phyloP scores from a whole-genome alignment of 1,140 invertebrate genomes.

The Pseudomyrmex pallidus region DNA sequence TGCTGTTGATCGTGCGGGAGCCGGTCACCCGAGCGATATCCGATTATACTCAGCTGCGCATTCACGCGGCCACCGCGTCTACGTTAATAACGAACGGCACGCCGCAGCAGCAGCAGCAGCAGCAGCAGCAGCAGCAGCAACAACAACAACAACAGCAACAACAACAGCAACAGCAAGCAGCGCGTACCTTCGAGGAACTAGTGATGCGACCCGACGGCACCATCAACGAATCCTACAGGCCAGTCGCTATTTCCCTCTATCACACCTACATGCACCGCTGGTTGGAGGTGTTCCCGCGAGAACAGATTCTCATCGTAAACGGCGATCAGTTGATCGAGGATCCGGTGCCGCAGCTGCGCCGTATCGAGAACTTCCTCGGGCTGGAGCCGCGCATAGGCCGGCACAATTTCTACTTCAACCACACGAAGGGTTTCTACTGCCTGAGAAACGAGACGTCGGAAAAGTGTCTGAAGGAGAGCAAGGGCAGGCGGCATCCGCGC shows the following conservation, averaged over 20 bases:
- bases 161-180: constrained; percentile 61
- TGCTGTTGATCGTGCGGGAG: constrained; percentile 97
- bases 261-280: constrained; percentile 93
- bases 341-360: constrained; percentile 94
- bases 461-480: constrained; percentile 97
- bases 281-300: constrained; percentile 94
- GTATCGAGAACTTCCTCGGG: constrained; percentile 95
- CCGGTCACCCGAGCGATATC: constrained; percentile 98
- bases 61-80: constrained; percentile 89
- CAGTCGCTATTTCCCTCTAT: constrained; percentile 93
- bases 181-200: constrained; percentile 92
- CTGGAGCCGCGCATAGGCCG: constrained; percentile 91
- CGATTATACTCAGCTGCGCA: constrained; percentile 96
- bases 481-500: constrained; percentile 96
- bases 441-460: constrained; percentile 93
- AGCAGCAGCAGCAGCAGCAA: constrained; percentile 52
- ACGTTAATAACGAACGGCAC: constrained; percentile 69
- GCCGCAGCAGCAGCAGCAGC: constrained; percentile 53
- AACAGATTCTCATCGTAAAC: constrained; percentile 97
- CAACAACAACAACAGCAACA: constrained; percentile 74
- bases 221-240: constrained; percentile 93
- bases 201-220: constrained; percentile 92
- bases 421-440: constrained; percentile 99
- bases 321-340: constrained; percentile 98
- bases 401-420: constrained; percentile 98